These are phyloP conservation scores for Xenopus laevis DNA, from an alignment of 2,113 vertebrate genomes.

Conservation along the genomic window DNA sequence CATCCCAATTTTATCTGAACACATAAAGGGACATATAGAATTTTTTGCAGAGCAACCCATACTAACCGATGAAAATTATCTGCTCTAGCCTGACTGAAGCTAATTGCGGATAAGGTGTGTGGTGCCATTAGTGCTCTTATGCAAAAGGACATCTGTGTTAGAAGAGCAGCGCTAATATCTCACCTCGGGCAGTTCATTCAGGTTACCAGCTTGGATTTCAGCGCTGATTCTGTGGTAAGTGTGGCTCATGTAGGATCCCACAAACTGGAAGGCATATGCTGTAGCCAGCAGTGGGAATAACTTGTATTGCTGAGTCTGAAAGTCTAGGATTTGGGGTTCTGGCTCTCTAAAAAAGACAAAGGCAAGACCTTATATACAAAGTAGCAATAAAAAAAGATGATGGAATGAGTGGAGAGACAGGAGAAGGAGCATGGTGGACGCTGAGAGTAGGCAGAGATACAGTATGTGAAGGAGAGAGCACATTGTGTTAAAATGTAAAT, in stretches of 20 bases:
- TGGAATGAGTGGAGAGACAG: background rate
- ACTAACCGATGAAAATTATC: no score
- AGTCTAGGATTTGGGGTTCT: constrained; percentile 95
- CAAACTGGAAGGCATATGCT: constrained; percentile 88
- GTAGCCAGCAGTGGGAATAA: constrained; percentile 91
- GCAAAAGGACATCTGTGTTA: no score
- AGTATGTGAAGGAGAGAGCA: no score
- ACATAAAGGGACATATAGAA: no score
- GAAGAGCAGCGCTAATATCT: background rate
- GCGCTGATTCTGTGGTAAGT: constrained; percentile 82
- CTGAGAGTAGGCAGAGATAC: no score
- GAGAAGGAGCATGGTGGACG: no score
- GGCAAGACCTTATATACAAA: background rate
- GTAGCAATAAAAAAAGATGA: background rate
- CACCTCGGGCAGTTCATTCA: constrained; percentile 90
- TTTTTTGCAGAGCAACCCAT: no score
- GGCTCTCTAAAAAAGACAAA: constrained; percentile 70
- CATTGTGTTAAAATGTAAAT: no score
- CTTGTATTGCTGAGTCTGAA: constrained; percentile 95
- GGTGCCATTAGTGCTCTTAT: no score
- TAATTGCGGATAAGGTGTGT: no score
- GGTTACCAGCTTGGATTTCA: constrained; percentile 82
- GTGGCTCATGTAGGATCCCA: constrained; percentile 82
- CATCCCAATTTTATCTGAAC: no score
- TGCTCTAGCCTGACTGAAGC: no score